Percentiles rank a stretch among this genome's conserved stretches.
Evolutionary conservation across 2,113 vertebrate genomes (phyloP).

Genomic region (Andinoacara biseriatus): DNA sequence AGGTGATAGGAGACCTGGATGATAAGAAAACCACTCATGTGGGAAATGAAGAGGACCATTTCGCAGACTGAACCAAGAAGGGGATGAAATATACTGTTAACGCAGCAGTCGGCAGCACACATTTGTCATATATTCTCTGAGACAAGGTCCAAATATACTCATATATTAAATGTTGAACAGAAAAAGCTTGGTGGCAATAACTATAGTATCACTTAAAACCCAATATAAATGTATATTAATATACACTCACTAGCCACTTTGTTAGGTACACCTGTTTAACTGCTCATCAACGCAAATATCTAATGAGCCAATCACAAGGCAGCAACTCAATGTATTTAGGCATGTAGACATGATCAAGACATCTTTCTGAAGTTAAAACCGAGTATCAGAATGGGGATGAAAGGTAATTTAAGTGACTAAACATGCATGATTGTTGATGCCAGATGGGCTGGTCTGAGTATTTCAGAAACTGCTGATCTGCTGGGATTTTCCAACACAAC

Average conservation of each 20-base stretch:
- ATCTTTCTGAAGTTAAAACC: not conserved
- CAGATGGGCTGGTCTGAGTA: not conserved
- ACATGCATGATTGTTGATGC: not conserved
- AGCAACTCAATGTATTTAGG: no score
- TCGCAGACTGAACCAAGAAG: conserved; percentile 62
- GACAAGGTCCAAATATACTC: conserved; percentile 75
- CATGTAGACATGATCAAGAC: fast-evolving
- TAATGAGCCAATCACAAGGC: no score
- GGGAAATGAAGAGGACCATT: conserved; percentile 73
- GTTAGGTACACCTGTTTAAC: not conserved
- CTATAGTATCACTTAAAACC: conserved; percentile 23
- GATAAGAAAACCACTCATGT: conserved; percentile 79
- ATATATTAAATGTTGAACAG: conserved; percentile 65
- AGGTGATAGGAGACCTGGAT: conserved; percentile 52
- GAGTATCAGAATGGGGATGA: not conserved
- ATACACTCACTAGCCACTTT: not conserved
- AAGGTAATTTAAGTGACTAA: not conserved
- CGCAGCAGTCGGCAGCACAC: conserved; percentile 63
- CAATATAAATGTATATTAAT: conserved; percentile 5
- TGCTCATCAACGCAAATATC: no score
- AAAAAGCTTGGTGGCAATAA: conserved; percentile 34
- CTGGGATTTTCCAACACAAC: not conserved
- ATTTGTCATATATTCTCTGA: conserved; percentile 66
- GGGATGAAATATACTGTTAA: conserved; percentile 72
- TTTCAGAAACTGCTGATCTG: not conserved